These are phyloP conservation scores for Oophaga sylvatica DNA, from an alignment of 2,797 vertebrate genomes.

Conservation along the genomic window DNA sequence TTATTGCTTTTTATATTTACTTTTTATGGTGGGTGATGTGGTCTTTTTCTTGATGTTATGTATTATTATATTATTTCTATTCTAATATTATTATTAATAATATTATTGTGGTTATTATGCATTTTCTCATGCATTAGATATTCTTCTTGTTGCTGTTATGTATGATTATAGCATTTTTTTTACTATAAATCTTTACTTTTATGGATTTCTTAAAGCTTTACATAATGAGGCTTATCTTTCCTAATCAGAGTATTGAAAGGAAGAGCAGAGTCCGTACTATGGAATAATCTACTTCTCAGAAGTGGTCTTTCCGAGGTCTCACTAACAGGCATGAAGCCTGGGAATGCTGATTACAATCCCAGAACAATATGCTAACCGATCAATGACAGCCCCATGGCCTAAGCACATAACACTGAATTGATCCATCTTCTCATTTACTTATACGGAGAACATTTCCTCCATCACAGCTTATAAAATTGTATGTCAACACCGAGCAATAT, in stretches of 20 bases:
- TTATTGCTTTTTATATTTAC: too few species aligned
- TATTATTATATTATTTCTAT: too few species aligned
- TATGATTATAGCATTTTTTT: too few species aligned
- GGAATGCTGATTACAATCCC: slow-evolving; percentile 20
- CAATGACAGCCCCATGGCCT: slow-evolving; percentile 26
- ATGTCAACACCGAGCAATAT: slow-evolving; percentile 37
- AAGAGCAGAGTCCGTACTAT: not conserved
- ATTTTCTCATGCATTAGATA: too few species aligned
- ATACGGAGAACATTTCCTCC: slow-evolving; percentile 13
- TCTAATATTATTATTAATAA: too few species aligned
- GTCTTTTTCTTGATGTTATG: too few species aligned
- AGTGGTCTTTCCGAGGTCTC: not conserved
- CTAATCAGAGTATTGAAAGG: not conserved
- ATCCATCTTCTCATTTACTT: slow-evolving; percentile 43
- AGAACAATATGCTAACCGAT: slow-evolving; percentile 31
- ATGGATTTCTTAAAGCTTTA: not conserved
- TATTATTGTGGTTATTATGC: too few species aligned
- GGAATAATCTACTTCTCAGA: not conserved
- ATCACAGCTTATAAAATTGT: slow-evolving; percentile 32
- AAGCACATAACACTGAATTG: slow-evolving; percentile 25
- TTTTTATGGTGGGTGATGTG: too few species aligned
- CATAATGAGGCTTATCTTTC: not conserved
- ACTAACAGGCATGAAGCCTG: not conserved
- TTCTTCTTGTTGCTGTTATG: too few species aligned
- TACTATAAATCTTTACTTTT: too few species aligned